phyloP scores from a whole-genome alignment of 2,797 vertebrate genomes.

The Gambelia wislizenii region DNA sequence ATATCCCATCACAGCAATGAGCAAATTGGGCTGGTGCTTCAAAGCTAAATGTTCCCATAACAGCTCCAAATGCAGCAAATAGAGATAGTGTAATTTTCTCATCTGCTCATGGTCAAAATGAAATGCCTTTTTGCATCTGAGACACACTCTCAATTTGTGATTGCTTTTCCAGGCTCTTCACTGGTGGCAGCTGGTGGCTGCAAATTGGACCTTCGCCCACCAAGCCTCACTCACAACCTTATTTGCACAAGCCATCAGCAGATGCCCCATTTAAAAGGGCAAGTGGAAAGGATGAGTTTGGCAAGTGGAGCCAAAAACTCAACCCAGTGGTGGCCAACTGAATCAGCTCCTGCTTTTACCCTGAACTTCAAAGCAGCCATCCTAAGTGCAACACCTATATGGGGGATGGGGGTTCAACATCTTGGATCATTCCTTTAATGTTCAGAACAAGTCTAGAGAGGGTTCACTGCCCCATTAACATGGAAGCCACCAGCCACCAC shows the following conservation, averaged over 20 bases:
- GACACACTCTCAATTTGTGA: accelerated
- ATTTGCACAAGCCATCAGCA: neutral
- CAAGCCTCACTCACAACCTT: neutral
- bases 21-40: slow-evolving; percentile 13
- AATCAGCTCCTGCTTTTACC: too few species aligned
- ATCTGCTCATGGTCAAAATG: neutral
- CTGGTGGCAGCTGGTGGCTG: neutral
- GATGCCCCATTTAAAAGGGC: neutral
- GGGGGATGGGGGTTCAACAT: too few species aligned
- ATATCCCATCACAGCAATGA: slow-evolving; percentile 60
- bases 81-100: neutral
- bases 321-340: too few species aligned
- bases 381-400: too few species aligned
- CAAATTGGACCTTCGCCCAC: neutral
- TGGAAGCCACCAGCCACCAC: too few species aligned
- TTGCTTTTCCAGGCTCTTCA: slow-evolving; percentile 12
- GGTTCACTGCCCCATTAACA: too few species aligned
- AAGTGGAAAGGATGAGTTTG: neutral
- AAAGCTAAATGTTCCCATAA: slow-evolving; percentile 37
- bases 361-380: neutral
- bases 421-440: too few species aligned
- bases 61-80: neutral
- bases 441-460: too few species aligned
- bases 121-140: neutral
- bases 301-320: too few species aligned